Base-by-base conservation (phyloP, 2,888 invertebrate species). In the Trissolcus japonicus region DNA sequence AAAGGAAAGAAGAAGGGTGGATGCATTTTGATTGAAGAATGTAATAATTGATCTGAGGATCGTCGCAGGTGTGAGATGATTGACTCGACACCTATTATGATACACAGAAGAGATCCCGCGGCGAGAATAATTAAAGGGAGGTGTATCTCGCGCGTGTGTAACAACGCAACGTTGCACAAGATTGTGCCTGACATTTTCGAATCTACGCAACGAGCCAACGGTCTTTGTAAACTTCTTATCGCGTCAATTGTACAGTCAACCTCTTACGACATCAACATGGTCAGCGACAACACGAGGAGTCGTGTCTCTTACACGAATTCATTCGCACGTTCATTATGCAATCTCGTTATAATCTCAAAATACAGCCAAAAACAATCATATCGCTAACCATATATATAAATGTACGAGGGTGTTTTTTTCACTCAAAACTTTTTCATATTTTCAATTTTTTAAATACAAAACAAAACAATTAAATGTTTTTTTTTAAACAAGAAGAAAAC, bases 161-260 rank as follows among this genome's bases (percentile, higher is more conserved):
- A 75, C 65, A 74, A 61, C 76, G 69, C 54, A 53, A 56, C 17
- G 59, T 80, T 80, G 73, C 80, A 73, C 73, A 80, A 80, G 53
- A 35, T 35, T 59, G 25, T 19, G 80, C 73, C 80, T 83, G 83
- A 84, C 84, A 84, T 84, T 84, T 83, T 82, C 83, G 80, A 82
- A 76, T 78, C 72, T 60, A 79, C 81, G 79, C 76, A 73, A 79
- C 80, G 79, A 78, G 76, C 63, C 74, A 76, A 78, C 79, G 80
- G 81, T 79, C 82, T 84, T 82, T 84, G 82, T 81, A 67, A 74
- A 73, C 78, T 80, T 75, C 83, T 84, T 82, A 82, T 82, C 80
- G 80, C 69, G 76, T 79, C 81, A 82, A 76, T 69, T 80, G 74
- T 79, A 75, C 80, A 75, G 71, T 54, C 73, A 78, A 73, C 65